Percentiles rank a stretch among this genome's conserved stretches.
phyloP scores from a whole-genome alignment of 2,888 invertebrate genomes.

The Heteromurus nitidus region DNA sequence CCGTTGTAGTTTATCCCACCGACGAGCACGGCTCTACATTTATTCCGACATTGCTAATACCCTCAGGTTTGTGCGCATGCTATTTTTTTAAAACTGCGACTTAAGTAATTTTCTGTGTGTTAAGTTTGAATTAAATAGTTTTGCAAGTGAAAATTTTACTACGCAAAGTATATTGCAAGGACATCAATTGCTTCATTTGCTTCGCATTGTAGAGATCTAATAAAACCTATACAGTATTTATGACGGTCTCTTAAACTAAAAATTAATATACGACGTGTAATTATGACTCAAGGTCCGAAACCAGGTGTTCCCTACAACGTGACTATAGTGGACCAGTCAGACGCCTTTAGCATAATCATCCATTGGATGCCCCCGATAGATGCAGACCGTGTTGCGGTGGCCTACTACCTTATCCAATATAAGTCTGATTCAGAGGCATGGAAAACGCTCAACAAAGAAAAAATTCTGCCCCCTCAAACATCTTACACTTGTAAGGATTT shows the following conservation, averaged over 20 bases:
- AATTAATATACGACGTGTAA: neutral
- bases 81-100: too few relatives aligned
- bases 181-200: too few relatives aligned
- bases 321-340: constrained; percentile 90
- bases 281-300: constrained; percentile 83
- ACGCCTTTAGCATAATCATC: constrained; percentile 86
- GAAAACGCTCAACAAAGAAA: constrained; percentile 91
- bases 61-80: constrained; percentile 80
- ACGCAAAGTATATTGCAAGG: too few relatives aligned
- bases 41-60: constrained; percentile 83
- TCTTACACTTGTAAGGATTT: constrained; percentile 88
- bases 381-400: constrained; percentile 84
- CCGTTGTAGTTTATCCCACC: constrained; percentile 84
- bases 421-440: constrained; percentile 88
- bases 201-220: too few relatives aligned
- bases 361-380: constrained; percentile 92
- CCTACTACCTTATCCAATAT: constrained; percentile 94
- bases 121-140: too few relatives aligned
- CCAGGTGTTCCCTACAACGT: constrained; percentile 94
- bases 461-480: constrained; percentile 91
- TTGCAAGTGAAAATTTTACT: too few relatives aligned
- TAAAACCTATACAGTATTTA: too few relatives aligned
- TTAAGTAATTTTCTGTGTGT: too few relatives aligned
- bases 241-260: too few relatives aligned
- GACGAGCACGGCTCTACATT: constrained; percentile 84